Evolutionary conservation across 2,888 invertebrate species (phyloP).

Genomic region (Auanema freiburgensis): DNA sequence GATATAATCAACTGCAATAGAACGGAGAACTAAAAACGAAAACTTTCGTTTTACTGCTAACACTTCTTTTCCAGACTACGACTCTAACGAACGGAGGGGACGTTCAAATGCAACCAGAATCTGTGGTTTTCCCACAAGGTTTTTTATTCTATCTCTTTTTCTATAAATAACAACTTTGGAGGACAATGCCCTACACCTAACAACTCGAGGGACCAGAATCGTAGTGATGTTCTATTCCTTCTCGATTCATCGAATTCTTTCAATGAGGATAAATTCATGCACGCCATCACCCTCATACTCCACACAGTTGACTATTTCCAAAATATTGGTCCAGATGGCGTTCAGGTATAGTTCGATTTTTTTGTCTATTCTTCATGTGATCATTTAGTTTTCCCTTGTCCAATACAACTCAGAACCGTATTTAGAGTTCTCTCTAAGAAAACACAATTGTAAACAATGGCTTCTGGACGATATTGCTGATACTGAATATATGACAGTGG

Average conservation of each 20-base stretch:
- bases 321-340: constrained; percentile 55
- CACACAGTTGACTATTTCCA: constrained; percentile 49
- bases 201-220: constrained; percentile 33
- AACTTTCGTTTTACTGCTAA: no score
- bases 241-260: constrained; percentile 53
- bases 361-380: background rate
- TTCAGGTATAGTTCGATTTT: constrained; percentile 35
- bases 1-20: no score
- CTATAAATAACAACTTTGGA: constrained; percentile 11
- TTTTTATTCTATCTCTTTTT: background rate
- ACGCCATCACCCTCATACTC: constrained; percentile 46
- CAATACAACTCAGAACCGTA: constrained; percentile 58
- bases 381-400: constrained; percentile 48
- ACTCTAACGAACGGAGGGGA: no score
- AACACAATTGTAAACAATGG: constrained; percentile 52
- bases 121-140: background rate
- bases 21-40: no score
- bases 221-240: constrained; percentile 55
- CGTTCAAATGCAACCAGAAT: no score
- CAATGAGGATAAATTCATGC: constrained; percentile 45
- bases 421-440: constrained; percentile 56
- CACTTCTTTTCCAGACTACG: no score
- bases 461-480: constrained; percentile 53
- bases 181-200: constrained; percentile 47
- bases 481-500: constrained; percentile 51